These are phyloP conservation scores for Trachemys scripta DNA, from an alignment of 2,113 vertebrate species.

Conservation along the genomic window DNA sequence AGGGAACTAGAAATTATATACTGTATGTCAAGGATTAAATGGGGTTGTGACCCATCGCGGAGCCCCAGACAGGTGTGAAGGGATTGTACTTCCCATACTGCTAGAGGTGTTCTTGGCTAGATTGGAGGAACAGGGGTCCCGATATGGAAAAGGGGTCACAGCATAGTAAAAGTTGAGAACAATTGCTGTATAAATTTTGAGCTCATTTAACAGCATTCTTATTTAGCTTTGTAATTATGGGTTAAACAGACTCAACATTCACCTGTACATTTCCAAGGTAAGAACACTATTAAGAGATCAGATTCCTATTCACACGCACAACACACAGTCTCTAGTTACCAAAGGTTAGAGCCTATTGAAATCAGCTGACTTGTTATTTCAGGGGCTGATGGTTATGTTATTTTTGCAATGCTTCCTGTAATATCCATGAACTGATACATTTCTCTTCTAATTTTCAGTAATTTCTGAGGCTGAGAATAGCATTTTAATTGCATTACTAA, in stretches of 20 bases:
- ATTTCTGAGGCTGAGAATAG: conserved; percentile 17
- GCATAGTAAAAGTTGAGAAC: background rate
- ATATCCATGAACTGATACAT: background rate
- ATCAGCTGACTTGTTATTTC: background rate
- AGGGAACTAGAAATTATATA: background rate
- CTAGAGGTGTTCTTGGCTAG: background rate
- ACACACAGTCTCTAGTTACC: background rate
- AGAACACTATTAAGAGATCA: background rate
- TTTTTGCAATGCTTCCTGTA: background rate
- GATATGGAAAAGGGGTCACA: background rate
- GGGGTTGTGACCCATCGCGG: background rate
- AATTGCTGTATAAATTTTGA: background rate
- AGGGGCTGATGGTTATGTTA: background rate
- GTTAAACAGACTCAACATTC: conserved; percentile 5
- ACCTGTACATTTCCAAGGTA: background rate
- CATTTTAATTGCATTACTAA: conserved; percentile 37
- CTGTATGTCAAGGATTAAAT: background rate
- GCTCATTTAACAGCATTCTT: background rate
- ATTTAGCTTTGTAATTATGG: background rate
- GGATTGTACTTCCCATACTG: background rate
- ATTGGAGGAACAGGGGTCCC: background rate
- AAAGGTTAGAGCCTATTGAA: background rate
- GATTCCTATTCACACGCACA: background rate
- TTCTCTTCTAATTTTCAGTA: background rate
- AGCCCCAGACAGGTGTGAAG: background rate